Base-by-base conservation (phyloP, 2,888 invertebrate genomes). In the Apamea monoglypha region DNA sequence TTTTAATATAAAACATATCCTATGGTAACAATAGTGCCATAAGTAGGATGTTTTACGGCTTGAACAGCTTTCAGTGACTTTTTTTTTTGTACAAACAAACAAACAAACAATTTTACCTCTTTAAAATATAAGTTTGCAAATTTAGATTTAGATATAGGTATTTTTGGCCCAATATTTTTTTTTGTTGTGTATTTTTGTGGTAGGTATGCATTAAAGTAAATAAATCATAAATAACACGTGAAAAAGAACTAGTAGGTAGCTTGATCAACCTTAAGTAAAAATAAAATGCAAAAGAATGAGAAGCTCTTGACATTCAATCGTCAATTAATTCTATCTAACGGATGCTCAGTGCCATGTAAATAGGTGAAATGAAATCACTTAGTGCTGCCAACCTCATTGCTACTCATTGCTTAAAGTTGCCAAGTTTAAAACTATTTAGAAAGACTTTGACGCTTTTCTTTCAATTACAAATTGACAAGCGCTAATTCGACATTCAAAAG, bases 351-450 rank as follows among this genome's bases (percentile, higher is more conserved):
- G 44, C 40, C 66, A 76, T 83, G 70, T 75, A 70, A 83, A 80
- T 80, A 74, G 81, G 84, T 74, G 76, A 81, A 84, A 80, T 74
- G n/a, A 71, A 84, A 77, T 67, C 56, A 59, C 67, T 67, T 0
- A 40, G 73, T 36, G 70, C 25, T 84, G 83, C 80, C 84, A 84
- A 84, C 68, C 75, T 69, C 69, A 29, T 69, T 74, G 47, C 18
- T 3, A 61, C 78, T 72, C 36, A 47, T 66, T 12, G 16, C 25
- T 70, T 53, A 70, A 80, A 56, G 64, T 36, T 83, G 83, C 76
- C 84, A 80, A 84, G 70, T 76, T 69, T 47, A 61, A 67, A 81
- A 53, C 25, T 53, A 64, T 50, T 59, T 74, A 73, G 61, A 73
- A 73, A 83, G 32, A 83, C 36, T n/a, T 14, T n/a, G 6, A 14